These are phyloP conservation scores for Schizopygopsis malacanthus DNA, from an alignment of 2,797 vertebrate genomes.

Conservation along the genomic window DNA sequence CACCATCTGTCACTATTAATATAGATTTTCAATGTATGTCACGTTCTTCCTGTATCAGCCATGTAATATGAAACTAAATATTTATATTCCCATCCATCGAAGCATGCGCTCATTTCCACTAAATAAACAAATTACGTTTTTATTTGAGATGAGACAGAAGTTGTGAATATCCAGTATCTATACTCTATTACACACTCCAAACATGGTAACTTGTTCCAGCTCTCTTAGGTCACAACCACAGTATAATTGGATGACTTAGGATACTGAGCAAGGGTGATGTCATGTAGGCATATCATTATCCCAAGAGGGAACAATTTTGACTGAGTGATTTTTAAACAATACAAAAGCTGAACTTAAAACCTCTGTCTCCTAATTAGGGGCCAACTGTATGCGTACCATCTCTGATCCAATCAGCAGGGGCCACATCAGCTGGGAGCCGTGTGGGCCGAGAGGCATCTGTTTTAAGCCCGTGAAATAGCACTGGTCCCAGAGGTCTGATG, in stretches of 20 bases:
- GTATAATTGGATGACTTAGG: conserved; percentile 30
- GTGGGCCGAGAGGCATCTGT: conserved; percentile 28
- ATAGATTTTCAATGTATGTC: conserved; percentile 27
- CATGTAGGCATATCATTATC: conserved; percentile 12
- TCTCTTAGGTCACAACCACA: conserved; percentile 42
- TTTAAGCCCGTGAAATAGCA: conserved; percentile 30
- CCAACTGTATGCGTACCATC: conserved; percentile 18
- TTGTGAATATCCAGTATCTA: conserved; percentile 24
- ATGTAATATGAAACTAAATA: conserved; percentile 39
- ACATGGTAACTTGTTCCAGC: conserved; percentile 11
- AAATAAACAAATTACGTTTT: conserved; percentile 29
- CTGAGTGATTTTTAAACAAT: background rate
- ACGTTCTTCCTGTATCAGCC: background rate
- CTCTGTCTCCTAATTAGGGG: background rate
- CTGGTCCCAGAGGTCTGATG: conserved; percentile 23
- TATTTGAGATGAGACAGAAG: background rate
- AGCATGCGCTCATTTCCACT: conserved; percentile 15
- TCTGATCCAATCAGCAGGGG: conserved; percentile 62
- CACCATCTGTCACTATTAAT: conserved; percentile 15
- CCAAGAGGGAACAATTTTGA: background rate
- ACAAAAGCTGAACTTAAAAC: background rate
- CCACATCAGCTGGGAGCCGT: conserved; percentile 66
- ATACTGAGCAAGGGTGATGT: conserved; percentile 6
- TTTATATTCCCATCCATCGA: background rate
- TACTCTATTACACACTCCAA: conserved; percentile 2